A percentile compares a stretch with the other conserved stretches of the same genome.
Conservation (phyloP, 2,797 vertebrate species). For the Hyperoplus immaculatus region DNA sequence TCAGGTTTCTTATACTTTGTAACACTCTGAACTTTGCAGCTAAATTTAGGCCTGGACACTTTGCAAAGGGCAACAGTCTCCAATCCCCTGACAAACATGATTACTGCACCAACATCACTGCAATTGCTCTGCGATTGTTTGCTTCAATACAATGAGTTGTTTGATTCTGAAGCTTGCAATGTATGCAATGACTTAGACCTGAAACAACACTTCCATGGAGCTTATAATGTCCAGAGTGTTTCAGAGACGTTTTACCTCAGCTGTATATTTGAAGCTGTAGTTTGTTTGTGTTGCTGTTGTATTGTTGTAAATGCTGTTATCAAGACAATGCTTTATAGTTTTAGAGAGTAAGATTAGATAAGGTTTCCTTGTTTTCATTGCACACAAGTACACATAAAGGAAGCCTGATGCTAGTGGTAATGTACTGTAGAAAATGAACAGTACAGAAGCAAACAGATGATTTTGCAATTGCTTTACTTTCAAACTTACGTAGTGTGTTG, state of each 20-base stretch:
- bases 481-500: no score
- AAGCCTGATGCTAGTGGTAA: no score
- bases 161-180: background rate
- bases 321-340: background rate
- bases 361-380: background rate
- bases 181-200: background rate
- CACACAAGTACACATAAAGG: background rate
- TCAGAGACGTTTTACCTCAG: background rate
- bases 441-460: background rate
- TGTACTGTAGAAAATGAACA: no score
- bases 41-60: slow-evolving; percentile 76
- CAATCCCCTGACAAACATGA: background rate
- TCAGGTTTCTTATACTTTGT: slow-evolving; percentile 74
- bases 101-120: background rate
- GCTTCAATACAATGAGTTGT: background rate
- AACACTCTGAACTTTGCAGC: slow-evolving; percentile 57
- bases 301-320: slow-evolving; percentile 1
- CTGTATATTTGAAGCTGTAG: background rate
- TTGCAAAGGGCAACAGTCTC: slow-evolving; percentile 71
- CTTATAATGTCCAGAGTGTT: background rate
- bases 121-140: background rate
- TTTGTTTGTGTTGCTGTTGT: slow-evolving; percentile 7
- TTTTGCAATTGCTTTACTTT: background rate
- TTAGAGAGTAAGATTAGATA: background rate
- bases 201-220: background rate